Evolutionary conservation across 2,888 invertebrate genomes (phyloP), one percentile per base, ranked within the genome.

Genomic region (Conomelus anceps): DNA sequence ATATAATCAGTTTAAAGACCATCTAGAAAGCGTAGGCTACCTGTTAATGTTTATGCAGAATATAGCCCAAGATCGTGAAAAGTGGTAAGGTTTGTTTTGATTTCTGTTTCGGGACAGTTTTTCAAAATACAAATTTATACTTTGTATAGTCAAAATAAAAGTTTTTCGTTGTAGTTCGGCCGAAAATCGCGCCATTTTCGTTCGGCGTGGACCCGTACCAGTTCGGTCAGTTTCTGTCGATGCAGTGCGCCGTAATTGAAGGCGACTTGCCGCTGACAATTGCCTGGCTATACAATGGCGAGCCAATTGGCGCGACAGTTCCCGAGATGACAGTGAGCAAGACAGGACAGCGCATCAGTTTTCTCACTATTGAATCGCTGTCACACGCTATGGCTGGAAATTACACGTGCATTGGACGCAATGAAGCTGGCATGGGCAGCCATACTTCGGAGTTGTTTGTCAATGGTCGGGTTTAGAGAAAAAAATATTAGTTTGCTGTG

Each of bases 261-360:
- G 97, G 97, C 29, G 97, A 98, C 93, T 93, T 96, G 90, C 97
- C 97, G 11, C 94, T 98, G 90, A 95, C 95, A 91, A 96, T 98
- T 90, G 94, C 94, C 88, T 97, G 97, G 97, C 95, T 94, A 88
- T 95, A 97, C 93, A 90, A 91, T 22, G 91, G 90, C 24, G 26
- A 92, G 22, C 90, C 89, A 22, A 23, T 91, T 13, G 4, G 84
- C n/a, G 4, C 87, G 3, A 95, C 95, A 91, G 95, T 95, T 92
- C 88, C 89, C 34, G 88, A 90, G 22, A 91, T 91, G 23, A 89
- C 90, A 13, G 93, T 92, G 23, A 92, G 92, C 0, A 93, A 92
- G 88, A 91, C 92, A 87, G 92, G 92, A 13, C 90, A 91, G 29
- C 91, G 92, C 41, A 91, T 92, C 22, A 92, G 92, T 90, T 91